Conservation (phyloP, 2,113 vertebrate species). For the Pygoscelis adeliae region DNA sequence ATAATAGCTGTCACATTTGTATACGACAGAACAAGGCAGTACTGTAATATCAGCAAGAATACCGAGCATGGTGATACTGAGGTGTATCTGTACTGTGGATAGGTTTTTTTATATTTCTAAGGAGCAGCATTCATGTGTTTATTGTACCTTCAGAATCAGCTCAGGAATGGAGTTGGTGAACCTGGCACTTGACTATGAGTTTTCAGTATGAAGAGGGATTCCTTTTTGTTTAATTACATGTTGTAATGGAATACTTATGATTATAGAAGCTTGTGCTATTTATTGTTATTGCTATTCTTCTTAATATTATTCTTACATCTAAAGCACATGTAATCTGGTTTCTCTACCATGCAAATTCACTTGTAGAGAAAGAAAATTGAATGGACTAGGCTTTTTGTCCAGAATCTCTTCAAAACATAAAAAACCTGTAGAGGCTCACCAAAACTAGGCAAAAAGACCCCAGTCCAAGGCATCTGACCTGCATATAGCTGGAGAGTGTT, state of each 20-base stretch:
- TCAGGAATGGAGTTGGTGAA: not conserved
- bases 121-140: not conserved
- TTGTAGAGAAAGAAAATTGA: not conserved
- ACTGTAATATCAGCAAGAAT: not conserved
- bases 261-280: not conserved
- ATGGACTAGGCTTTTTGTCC: not conserved
- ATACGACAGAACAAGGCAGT: not conserved
- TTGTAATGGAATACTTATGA: not conserved
- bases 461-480: not conserved
- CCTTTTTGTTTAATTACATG: not conserved
- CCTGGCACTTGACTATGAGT: not conserved
- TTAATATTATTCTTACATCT: not conserved
- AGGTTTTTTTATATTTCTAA: not conserved
- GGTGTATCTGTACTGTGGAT: not conserved
- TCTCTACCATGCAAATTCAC: not conserved
- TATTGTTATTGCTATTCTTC: not conserved
- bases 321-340: not conserved
- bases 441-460: not conserved
- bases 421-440: not conserved
- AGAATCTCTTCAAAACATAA: not conserved
- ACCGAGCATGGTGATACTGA: not conserved
- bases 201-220: not conserved
- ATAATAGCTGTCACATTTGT: not conserved
- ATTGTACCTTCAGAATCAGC: not conserved
- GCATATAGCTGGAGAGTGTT: not conserved